A percentile compares a stretch with the other conserved stretches of the same genome.
Evolutionary conservation across 2,113 vertebrate genomes (phyloP).

Genomic region (Oncorhynchus nerka): DNA sequence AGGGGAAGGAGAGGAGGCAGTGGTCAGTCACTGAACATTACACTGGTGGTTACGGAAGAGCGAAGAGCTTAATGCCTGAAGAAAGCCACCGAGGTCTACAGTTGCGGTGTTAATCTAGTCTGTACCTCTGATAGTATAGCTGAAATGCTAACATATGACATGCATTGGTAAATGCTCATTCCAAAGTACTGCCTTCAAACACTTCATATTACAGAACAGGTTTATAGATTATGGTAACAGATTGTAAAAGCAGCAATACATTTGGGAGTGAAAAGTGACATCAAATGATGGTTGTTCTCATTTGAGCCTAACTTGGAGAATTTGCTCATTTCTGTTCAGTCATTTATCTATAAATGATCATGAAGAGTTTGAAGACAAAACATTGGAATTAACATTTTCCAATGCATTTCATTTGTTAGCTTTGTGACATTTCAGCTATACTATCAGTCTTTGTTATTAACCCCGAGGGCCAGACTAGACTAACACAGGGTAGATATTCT

Average conservation of each 20-base stretch:
- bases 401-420: constrained; percentile 14
- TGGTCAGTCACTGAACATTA: not conserved
- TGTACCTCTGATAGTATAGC: constrained; percentile 21
- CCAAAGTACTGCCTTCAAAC: too few relatives aligned
- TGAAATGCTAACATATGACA: constrained; percentile 24
- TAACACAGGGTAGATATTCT: constrained; percentile 31
- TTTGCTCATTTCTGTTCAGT: not conserved
- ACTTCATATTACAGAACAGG: not conserved
- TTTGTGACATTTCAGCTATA: constrained; percentile 35
- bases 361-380: constrained; percentile 9
- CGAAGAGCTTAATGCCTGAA: too few relatives aligned
- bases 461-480: constrained; percentile 33
- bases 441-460: constrained; percentile 35
- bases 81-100: too few relatives aligned
- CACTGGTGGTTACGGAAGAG: not conserved
- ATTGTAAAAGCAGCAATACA: constrained; percentile 1
- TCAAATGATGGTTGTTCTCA: not conserved
- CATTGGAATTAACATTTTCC: not conserved
- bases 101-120: constrained; percentile 22
- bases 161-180: not conserved
- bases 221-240: not conserved
- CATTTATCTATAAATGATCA: constrained; percentile 27
- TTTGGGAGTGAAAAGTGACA: not conserved
- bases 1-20: not conserved
- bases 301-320: not conserved